Conservation (phyloP, 1,140 invertebrate genomes). For the Drosophila mojavensis region DNA sequence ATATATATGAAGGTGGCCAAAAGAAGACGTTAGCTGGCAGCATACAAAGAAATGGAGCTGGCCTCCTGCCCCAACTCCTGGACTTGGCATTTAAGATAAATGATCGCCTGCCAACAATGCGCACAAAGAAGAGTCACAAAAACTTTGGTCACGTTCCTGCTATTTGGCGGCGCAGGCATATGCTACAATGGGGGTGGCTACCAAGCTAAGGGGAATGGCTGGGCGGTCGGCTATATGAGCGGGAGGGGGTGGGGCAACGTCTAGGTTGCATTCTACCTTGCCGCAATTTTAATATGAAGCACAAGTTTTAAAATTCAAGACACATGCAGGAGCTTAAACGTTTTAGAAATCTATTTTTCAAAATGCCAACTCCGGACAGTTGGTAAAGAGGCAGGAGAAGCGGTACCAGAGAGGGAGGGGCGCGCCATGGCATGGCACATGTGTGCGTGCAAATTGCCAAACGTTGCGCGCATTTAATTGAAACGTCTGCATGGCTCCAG, state of each 20-base stretch:
- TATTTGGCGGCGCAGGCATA: slow-evolving; percentile 80
- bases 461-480: slow-evolving; percentile 69
- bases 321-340: slow-evolving; percentile 80
- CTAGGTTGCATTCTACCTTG: slow-evolving; percentile 73
- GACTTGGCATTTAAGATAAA: slow-evolving; percentile 79
- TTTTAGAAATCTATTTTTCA: slow-evolving; percentile 83
- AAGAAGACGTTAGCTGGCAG: slow-evolving; percentile 57
- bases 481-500: slow-evolving; percentile 57
- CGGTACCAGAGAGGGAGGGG: background rate
- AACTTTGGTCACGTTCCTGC: slow-evolving; percentile 79
- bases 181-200: slow-evolving; percentile 49
- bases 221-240: too few species aligned
- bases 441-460: slow-evolving; percentile 70
- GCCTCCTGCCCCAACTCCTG: slow-evolving; percentile 22
- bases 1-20: slow-evolving; percentile 16
- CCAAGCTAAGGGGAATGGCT: slow-evolving; percentile 9
- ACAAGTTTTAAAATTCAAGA: slow-evolving; percentile 77
- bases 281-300: slow-evolving; percentile 74
- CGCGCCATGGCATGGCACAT: slow-evolving; percentile 33
- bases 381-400: background rate
- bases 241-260: slow-evolving; percentile 33
- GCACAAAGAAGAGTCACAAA: slow-evolving; percentile 82
- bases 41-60: slow-evolving; percentile 54
- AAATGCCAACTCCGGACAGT: slow-evolving; percentile 53
- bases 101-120: slow-evolving; percentile 80